phyloP scores from a whole-genome alignment of 1,140 invertebrate genomes.

The Saccostrea echinata region DNA sequence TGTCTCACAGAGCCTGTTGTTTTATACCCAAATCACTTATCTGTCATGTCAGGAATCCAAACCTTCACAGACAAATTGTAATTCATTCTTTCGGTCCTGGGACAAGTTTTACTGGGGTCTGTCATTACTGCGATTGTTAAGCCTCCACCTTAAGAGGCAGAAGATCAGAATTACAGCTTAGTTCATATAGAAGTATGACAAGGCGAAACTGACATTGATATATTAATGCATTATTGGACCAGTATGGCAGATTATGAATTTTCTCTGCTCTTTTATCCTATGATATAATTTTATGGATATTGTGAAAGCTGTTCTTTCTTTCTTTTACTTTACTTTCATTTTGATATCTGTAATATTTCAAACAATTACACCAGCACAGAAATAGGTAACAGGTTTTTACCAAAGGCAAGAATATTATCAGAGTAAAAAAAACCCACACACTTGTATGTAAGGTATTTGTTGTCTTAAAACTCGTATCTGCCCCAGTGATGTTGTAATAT shows the following conservation, averaged over 20 bases:
- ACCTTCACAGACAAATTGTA: neutral
- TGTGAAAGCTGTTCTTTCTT: neutral
- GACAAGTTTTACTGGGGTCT: neutral
- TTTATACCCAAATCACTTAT: conserved; percentile 30
- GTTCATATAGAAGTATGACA: too few species aligned
- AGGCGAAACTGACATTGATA: neutral
- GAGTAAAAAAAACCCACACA: neutral
- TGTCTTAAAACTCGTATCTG: neutral
- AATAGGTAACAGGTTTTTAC: conserved; percentile 1
- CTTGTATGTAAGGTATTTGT: neutral
- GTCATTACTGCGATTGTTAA: neutral
- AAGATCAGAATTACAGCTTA: neutral
- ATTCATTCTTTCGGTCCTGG: neutral
- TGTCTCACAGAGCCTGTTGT: conserved; percentile 2
- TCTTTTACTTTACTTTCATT: neutral
- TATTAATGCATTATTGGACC: neutral
- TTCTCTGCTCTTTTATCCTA: neutral
- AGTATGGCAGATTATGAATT: neutral
- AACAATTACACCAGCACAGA: neutral
- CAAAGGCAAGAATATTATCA: neutral
- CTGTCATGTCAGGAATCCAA: conserved; percentile 7
- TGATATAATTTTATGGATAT: neutral
- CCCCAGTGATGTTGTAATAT: too few species aligned
- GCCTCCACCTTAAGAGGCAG: neutral
- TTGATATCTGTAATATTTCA: neutral